These are phyloP conservation scores for Brachionus calyciflorus DNA, from an alignment of 1,140 invertebrate species.

Conservation along the genomic window DNA sequence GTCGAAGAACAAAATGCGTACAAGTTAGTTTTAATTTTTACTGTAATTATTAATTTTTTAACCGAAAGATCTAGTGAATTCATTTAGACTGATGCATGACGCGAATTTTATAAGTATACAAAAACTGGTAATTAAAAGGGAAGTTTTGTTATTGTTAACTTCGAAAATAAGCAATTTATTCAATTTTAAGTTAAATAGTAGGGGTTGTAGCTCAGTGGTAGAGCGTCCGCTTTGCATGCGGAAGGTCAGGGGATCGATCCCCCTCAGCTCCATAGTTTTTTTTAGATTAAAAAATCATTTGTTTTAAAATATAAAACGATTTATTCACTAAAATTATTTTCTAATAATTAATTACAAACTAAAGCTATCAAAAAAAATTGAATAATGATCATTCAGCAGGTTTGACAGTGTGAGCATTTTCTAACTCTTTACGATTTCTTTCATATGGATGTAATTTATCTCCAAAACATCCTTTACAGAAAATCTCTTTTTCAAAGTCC, in stretches of 20 bases:
- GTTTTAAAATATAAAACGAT: background rate
- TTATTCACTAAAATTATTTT: background rate
- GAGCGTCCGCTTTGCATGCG: constrained; percentile 47
- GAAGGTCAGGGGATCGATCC: constrained; percentile 47
- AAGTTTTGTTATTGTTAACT: too few species aligned
- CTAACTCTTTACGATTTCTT: constrained; percentile 45
- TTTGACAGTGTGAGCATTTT: background rate
- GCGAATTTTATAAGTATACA: too few species aligned
- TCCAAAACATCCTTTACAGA: constrained; percentile 29
- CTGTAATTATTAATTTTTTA: background rate
- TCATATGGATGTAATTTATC: constrained; percentile 45
- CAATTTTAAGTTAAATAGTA: too few species aligned
- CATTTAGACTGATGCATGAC: too few species aligned
- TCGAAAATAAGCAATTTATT: background rate
- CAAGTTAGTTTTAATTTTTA: too few species aligned
- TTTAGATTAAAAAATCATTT: background rate
- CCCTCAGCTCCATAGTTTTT: constrained; percentile 44
- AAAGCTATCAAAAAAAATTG: background rate
- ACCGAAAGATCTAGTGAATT: background rate
- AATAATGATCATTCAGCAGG: background rate
- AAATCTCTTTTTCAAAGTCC: constrained; percentile 45
- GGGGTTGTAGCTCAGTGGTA: constrained; percentile 47
- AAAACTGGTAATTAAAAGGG: too few species aligned
- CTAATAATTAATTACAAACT: background rate
- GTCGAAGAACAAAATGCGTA: too few species aligned